These are phyloP conservation scores for Neodiprion virginianus DNA, from an alignment of 1,140 invertebrate genomes.

Conservation along the genomic window DNA sequence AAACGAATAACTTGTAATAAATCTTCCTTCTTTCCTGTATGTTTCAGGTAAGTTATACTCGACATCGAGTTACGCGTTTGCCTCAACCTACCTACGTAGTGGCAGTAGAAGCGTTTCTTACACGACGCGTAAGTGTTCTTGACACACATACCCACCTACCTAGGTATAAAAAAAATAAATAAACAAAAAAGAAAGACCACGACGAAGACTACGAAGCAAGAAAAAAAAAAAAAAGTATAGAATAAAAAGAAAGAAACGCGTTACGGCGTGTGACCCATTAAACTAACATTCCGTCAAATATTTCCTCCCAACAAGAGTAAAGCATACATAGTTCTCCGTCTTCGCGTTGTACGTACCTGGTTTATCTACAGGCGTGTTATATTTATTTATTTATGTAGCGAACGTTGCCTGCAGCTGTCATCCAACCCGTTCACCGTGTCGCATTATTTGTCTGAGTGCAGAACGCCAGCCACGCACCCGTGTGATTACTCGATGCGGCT, in stretches of 20 bases:
- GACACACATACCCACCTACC: neutral
- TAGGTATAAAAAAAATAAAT: too few relatives aligned
- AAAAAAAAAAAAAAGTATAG: neutral
- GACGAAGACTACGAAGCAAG: neutral
- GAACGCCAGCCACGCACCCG: neutral
- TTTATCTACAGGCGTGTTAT: too few relatives aligned
- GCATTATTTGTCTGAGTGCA: neutral
- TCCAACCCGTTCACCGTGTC: neutral
- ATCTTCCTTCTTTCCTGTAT: neutral
- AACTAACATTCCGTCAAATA: neutral
- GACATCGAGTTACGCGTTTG: neutral
- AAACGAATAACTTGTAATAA: neutral
- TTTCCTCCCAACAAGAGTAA: too few relatives aligned
- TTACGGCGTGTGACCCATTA: neutral
- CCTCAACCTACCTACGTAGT: neutral
- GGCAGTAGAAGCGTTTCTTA: neutral
- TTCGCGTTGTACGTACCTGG: too few relatives aligned
- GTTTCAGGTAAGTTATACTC: neutral
- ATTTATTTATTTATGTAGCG: too few relatives aligned
- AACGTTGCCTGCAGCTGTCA: constrained; percentile 1
- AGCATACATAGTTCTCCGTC: too few relatives aligned
- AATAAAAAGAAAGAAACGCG: neutral
- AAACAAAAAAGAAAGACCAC: too few relatives aligned
- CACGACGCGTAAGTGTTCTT: neutral
- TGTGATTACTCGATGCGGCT: constrained; percentile 1